A percentile compares a stretch with the other conserved stretches of the same genome.
Evolutionary conservation across 2,797 vertebrate species (phyloP).

Genomic region (Pitangus sulphuratus): DNA sequence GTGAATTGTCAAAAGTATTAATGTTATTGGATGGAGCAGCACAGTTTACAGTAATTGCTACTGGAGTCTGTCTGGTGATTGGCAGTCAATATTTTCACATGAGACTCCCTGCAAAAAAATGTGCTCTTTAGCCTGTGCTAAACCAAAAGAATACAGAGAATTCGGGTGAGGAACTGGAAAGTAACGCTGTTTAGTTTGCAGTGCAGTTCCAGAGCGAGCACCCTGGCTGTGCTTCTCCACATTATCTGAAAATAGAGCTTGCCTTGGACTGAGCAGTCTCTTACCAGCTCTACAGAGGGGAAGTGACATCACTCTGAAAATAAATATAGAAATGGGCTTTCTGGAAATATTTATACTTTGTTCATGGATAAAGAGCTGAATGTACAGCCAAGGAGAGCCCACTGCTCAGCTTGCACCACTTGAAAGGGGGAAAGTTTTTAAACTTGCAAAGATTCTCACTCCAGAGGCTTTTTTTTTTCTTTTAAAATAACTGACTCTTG

Average conservation of each 20-base stretch:
- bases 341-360: conserved; percentile 66
- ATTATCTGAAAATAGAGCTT: conserved; percentile 31
- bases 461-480: background rate
- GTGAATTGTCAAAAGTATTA: conserved; percentile 48
- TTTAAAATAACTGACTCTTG: conserved; percentile 54
- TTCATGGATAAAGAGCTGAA: conserved; percentile 33
- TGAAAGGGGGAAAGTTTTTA: conserved; percentile 23
- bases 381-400: conserved; percentile 50
- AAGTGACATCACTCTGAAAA: conserved; percentile 62
- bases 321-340: conserved; percentile 64
- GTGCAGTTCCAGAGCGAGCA: background rate
- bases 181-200: background rate
- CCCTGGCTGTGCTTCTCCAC: background rate
- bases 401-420: background rate
- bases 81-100: conserved; percentile 42
- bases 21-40: conserved; percentile 47
- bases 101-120: conserved; percentile 28
- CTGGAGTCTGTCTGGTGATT: conserved; percentile 6
- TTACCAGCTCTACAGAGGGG: background rate
- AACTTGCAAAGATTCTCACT: conserved; percentile 23
- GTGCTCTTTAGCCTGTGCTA: conserved; percentile 19
- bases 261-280: background rate
- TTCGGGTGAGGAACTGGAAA: background rate
- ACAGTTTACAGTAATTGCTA: conserved; percentile 60
- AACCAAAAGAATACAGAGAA: background rate